Conservation (phyloP, 1,140 invertebrate species). For the Zaprionus camerounensis region DNA sequence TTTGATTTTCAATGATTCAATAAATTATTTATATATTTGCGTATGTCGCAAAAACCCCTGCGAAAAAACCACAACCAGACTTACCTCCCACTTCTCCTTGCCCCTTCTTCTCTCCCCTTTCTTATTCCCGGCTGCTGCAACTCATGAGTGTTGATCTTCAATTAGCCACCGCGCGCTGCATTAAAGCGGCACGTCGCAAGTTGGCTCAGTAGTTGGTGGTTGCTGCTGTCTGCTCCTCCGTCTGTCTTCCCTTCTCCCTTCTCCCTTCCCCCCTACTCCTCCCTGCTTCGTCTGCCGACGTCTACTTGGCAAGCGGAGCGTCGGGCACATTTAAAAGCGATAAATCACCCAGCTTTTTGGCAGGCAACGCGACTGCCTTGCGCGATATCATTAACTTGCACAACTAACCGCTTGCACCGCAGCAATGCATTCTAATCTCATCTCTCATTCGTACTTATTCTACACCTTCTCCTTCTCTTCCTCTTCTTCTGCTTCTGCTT, state of each 20-base stretch:
- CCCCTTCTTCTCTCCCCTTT: neutral
- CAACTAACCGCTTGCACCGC: slow-evolving; percentile 37
- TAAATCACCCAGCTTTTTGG: slow-evolving; percentile 76
- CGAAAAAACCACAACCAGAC: neutral
- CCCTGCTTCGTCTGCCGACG: slow-evolving; percentile 38
- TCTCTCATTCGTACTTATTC: slow-evolving; percentile 15
- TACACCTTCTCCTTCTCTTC: slow-evolving; percentile 3
- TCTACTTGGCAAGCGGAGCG: slow-evolving; percentile 62
- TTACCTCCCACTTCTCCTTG: neutral
- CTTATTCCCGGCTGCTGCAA: neutral
- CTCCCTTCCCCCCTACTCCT: neutral
- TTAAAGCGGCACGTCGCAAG: slow-evolving; percentile 51
- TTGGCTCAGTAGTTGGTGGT: slow-evolving; percentile 1
- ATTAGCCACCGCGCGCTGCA: slow-evolving; percentile 58
- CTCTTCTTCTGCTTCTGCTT: neutral
- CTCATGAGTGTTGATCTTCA: slow-evolving; percentile 70
- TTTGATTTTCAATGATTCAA: slow-evolving; percentile 83
- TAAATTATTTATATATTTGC: slow-evolving; percentile 83
- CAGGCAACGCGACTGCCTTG: slow-evolving; percentile 49
- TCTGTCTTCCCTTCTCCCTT: neutral
- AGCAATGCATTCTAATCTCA: slow-evolving; percentile 65
- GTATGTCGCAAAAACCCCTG: slow-evolving; percentile 45
- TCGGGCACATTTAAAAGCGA: slow-evolving; percentile 79
- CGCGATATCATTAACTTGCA: slow-evolving; percentile 79
- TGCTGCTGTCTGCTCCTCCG: neutral